Conservation (phyloP, 2,888 invertebrate genomes). For the Parnassius mnemosyne region DNA sequence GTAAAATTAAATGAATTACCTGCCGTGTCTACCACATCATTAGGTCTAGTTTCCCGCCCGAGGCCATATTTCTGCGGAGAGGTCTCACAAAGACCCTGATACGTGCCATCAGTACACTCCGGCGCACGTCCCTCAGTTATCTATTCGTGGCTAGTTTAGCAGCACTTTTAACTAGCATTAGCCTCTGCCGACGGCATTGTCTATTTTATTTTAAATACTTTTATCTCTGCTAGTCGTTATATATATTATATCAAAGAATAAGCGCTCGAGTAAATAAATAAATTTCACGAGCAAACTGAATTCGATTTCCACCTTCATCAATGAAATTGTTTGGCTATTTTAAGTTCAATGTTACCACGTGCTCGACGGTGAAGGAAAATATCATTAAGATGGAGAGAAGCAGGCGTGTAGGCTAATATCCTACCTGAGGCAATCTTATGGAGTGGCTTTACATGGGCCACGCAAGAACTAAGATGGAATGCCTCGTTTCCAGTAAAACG, state of each 20-base stretch:
- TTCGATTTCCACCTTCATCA: too few species aligned
- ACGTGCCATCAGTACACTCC: slow-evolving; percentile 45
- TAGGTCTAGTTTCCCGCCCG: slow-evolving; percentile 39
- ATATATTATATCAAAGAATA: background rate
- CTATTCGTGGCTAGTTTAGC: slow-evolving; percentile 16
- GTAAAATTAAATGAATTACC: background rate
- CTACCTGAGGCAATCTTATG: too few species aligned
- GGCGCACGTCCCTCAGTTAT: slow-evolving; percentile 23
- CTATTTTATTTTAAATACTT: background rate
- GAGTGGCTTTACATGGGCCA: too few species aligned
- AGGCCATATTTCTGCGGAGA: slow-evolving; percentile 51
- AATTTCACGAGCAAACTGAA: too few species aligned
- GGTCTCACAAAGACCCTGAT: slow-evolving; percentile 60
- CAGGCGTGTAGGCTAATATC: too few species aligned
- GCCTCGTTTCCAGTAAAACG: too few species aligned
- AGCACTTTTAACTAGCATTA: slow-evolving; percentile 17
- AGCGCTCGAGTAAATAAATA: too few species aligned
- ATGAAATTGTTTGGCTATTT: too few species aligned
- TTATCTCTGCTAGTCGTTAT: background rate
- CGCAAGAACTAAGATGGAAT: too few species aligned
- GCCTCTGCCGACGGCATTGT: slow-evolving; percentile 2
- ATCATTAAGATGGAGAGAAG: too few species aligned
- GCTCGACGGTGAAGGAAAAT: too few species aligned
- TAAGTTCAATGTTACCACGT: too few species aligned
- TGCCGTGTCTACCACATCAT: slow-evolving; percentile 23